Evolutionary conservation across 2,797 vertebrate genomes (phyloP).

Genomic region (Gallinago stenura): DNA sequence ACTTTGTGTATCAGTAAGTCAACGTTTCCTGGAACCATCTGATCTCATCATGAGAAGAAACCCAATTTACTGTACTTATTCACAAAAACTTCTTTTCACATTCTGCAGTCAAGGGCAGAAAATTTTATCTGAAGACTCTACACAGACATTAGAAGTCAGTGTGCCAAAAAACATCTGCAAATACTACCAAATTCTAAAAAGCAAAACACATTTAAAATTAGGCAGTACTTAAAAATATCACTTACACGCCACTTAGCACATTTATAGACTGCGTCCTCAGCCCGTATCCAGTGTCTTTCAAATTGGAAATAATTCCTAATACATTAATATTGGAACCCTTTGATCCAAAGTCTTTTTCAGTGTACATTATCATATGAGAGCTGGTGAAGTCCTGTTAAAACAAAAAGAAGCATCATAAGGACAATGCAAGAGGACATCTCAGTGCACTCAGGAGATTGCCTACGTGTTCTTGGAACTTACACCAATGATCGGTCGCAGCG

Average conservation of each 20-base stretch:
- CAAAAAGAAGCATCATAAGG: conserved; percentile 39
- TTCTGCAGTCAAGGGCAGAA: neutral
- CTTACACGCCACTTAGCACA: conserved; percentile 92
- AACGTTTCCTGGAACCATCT: neutral
- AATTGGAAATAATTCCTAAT: conserved; percentile 85
- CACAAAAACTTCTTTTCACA: neutral
- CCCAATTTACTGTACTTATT: accelerated
- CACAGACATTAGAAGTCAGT: neutral
- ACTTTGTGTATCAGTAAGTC: neutral
- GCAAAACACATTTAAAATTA: neutral
- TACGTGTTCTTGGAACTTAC: conserved; percentile 80
- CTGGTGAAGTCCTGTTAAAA: conserved; percentile 86
- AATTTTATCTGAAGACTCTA: neutral
- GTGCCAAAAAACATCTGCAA: neutral
- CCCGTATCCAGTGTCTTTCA: conserved; percentile 86
- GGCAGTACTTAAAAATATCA: conserved; percentile 27
- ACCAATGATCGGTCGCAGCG: conserved; percentile 86
- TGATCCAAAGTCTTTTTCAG: conserved; percentile 83
- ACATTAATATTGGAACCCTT: conserved; percentile 86
- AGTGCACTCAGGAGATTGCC: neutral
- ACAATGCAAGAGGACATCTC: neutral
- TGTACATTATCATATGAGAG: conserved; percentile 90
- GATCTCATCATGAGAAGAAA: neutral
- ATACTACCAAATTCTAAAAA: neutral
- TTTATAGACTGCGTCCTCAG: conserved; percentile 88